Evolutionary conservation across 2,888 invertebrate species (phyloP).

Genomic region (Bembecia ichneumoniformis): DNA sequence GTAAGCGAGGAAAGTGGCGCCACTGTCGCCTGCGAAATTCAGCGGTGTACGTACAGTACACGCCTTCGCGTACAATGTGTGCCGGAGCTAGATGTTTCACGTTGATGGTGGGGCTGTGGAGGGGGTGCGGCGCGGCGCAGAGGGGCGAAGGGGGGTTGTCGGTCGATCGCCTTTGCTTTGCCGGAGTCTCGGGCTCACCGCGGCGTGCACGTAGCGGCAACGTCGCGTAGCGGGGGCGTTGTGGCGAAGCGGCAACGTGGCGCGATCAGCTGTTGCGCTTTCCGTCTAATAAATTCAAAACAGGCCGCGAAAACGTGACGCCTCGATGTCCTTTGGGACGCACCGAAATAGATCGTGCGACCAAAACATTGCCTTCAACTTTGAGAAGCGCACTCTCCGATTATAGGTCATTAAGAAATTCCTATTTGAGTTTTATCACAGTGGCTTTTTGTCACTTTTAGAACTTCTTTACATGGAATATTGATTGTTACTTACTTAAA

Average conservation of each 20-base stretch:
- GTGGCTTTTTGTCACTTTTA: no score
- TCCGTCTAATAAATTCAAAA: slow-evolving; percentile 56
- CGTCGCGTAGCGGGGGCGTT: slow-evolving; percentile 45
- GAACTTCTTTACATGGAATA: no score
- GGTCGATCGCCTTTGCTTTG: slow-evolving; percentile 56
- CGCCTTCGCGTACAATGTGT: background rate
- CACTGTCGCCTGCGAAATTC: background rate
- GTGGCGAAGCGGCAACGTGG: slow-evolving; percentile 40
- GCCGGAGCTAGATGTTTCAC: slow-evolving; percentile 6
- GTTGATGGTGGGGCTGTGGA: slow-evolving; percentile 29
- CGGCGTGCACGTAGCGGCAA: slow-evolving; percentile 40
- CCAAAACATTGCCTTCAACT: slow-evolving; percentile 17
- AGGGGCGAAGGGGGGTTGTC: slow-evolving; percentile 33
- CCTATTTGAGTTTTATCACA: no score
- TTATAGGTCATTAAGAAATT: background rate
- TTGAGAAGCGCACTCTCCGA: background rate
- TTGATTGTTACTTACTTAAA: no score
- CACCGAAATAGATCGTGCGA: slow-evolving; percentile 26
- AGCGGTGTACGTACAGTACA: background rate
- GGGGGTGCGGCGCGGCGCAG: slow-evolving; percentile 30
- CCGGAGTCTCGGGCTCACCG: slow-evolving; percentile 5
- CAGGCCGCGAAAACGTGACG: slow-evolving; percentile 54
- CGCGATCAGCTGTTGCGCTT: slow-evolving; percentile 60
- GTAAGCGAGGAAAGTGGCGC: background rate
- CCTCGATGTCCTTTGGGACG: slow-evolving; percentile 16